phyloP scores from a whole-genome alignment of 2,888 invertebrate genomes.

The Meandrusa payeni region DNA sequence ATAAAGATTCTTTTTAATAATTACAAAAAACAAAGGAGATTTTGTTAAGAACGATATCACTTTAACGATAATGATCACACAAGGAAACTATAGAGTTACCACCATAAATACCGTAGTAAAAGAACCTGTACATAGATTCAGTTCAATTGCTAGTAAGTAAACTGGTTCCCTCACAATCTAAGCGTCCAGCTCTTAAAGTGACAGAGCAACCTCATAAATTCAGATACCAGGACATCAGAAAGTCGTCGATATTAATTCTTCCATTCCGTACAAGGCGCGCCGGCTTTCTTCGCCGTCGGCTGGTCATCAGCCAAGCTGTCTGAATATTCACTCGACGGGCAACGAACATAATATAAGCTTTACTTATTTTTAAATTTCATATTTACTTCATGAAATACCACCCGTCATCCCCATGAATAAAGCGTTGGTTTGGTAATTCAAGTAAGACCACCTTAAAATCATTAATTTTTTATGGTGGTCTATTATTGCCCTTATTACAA shows the following conservation, averaged over 20 bases:
- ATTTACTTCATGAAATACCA: no score
- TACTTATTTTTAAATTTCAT: no score
- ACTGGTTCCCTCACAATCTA: constrained; percentile 17
- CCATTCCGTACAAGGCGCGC: constrained; percentile 44
- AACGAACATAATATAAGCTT: no score
- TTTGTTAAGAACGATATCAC: no score
- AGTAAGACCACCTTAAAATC: no score
- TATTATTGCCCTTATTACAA: no score
- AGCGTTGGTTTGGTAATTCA: no score
- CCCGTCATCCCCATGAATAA: no score
- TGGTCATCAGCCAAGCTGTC: constrained; percentile 36
- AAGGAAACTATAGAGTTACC: background rate
- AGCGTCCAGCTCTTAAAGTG: constrained; percentile 17
- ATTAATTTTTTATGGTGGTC: no score
- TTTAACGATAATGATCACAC: background rate
- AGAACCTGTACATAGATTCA: background rate
- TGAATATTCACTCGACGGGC: constrained; percentile 14
- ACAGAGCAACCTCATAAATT: constrained; percentile 23
- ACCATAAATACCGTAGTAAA: constrained; percentile 1
- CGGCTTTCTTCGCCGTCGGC: constrained; percentile 44
- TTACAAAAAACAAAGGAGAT: no score
- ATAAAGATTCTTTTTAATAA: no score
- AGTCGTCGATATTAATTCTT: constrained; percentile 39
- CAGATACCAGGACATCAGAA: constrained; percentile 57
- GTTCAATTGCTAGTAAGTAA: constrained; percentile 9